Base-by-base conservation (phyloP, 2,113 vertebrate species). In the Phrynocephalus versicolor region DNA sequence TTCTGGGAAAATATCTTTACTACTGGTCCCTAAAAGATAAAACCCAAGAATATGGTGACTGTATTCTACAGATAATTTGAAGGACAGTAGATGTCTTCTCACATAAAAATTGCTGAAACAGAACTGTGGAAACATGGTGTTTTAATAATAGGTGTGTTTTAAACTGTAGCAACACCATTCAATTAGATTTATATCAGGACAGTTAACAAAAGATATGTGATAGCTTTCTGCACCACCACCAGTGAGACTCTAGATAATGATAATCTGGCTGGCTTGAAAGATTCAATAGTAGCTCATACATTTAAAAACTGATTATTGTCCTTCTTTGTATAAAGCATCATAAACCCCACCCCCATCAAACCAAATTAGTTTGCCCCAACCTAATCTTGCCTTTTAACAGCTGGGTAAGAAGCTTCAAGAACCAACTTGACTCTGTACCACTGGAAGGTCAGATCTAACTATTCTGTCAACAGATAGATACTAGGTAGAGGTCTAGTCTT, bases 391-490 rank as follows among this genome's bases (percentile, higher is more conserved):
- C 81, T 69, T 1, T 91, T 81, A 75, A 69, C 74, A 83, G 82
- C 81, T 90, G 65, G 85, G 91, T 94, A 90, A 91, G 85, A 89
- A 83, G 74, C 70, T 82, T 82, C 87, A 84, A 62, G 77, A 87
- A 84, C 45, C 87, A 72, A 62, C 87, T 93, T 91, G 90, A 90
- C 92, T 87, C 67, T 85, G 89, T 77, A 90, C 70, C 76, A 87
- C 79, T 88, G 91, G 90, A 85, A 91, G 87, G 90, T 94, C 86
- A 93, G 93, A 95, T 94, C 41, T 93, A 91, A 83, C 72, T 89
- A 75, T 90, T 93, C 94, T 95, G 89, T 95, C 95, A 94, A 85
- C 91, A 82, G 89, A 86, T n/a, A n/a, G 94, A 93, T 84, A 90
- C 89, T 87, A 88, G 89, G 88, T 89, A 85, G 89, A 76, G 74